A percentile compares a stretch with the other conserved stretches of the same genome.
These are phyloP conservation scores for Spondyliosoma cantharus DNA, from an alignment of 2,797 vertebrate genomes.

Conservation along the genomic window DNA sequence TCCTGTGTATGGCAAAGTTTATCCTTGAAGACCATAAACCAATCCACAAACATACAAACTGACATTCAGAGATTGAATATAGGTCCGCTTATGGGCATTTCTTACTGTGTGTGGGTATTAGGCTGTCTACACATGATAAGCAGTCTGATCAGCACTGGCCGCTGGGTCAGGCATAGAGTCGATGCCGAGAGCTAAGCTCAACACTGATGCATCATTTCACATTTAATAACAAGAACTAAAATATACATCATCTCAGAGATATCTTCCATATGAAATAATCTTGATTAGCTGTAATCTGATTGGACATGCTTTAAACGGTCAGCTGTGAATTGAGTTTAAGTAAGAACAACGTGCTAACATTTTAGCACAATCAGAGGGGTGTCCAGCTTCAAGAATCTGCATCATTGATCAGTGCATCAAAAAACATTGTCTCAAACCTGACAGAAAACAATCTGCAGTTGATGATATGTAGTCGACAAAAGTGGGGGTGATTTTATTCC, in stretches of 20 bases:
- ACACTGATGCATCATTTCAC: not conserved
- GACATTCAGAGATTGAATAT: conserved; percentile 33
- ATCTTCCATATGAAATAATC: not conserved
- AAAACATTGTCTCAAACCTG: conserved; percentile 2
- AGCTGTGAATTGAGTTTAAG: conserved; percentile 8
- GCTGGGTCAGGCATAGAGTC: conserved; percentile 6
- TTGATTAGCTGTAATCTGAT: conserved; percentile 1
- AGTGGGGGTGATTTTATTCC: not conserved
- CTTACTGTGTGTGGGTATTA: conserved; percentile 21
- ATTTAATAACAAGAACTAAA: conserved; percentile 11
- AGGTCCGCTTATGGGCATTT: conserved; percentile 28
- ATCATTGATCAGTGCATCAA: not conserved
- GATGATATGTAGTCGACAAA: conserved; percentile 11
- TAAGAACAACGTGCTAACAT: conserved; percentile 1
- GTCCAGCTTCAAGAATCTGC: not conserved
- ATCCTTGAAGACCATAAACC: conserved; percentile 25
- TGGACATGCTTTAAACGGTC: not conserved
- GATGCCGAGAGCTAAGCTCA: conserved; percentile 5
- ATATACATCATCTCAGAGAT: not conserved
- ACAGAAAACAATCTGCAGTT: conserved; percentile 1
- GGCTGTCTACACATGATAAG: conserved; percentile 33
- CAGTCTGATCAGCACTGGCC: conserved; percentile 23
- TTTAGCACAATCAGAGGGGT: not conserved
- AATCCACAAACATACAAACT: conserved; percentile 30
- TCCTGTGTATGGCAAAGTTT: conserved; percentile 38